phyloP scores from a whole-genome alignment of 1,140 invertebrate species.

The Metaphire vulgaris region DNA sequence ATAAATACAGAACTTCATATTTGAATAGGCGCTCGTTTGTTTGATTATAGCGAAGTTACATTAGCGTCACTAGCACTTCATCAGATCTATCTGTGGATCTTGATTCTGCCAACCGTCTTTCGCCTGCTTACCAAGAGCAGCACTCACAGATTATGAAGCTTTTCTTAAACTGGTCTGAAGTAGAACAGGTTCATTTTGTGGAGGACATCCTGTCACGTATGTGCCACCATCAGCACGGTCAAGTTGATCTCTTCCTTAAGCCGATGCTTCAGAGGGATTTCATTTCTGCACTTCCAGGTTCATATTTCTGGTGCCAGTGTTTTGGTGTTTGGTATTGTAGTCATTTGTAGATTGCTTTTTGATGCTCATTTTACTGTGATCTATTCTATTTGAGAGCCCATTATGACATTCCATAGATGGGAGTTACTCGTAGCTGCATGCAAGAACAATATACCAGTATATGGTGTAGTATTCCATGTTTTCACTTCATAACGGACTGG shows the following conservation, averaged over 20 bases:
- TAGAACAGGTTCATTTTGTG: constrained; percentile 87
- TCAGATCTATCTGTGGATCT: neutral
- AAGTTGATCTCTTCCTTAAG: constrained; percentile 93
- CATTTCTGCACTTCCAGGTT: constrained; percentile 92
- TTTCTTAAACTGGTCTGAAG: constrained; percentile 60
- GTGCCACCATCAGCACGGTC: constrained; percentile 98
- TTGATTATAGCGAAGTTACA: neutral
- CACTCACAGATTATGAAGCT: neutral
- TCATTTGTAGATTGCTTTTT: no score
- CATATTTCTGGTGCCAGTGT: no score
- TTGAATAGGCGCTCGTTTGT: no score
- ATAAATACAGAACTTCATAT: no score
- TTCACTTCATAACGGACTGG: no score
- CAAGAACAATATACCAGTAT: no score
- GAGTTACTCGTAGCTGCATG: no score
- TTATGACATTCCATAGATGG: no score
- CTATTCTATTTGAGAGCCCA: no score
- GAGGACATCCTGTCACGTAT: constrained; percentile 86
- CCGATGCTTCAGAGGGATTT: constrained; percentile 99
- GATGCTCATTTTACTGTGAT: no score
- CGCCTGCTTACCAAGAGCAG: neutral
- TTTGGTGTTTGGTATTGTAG: no score
- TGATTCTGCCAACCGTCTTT: neutral
- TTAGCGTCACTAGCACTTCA: neutral
- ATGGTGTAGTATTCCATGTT: no score